These are phyloP conservation scores for Zenarchopterus dispar DNA, from an alignment of 2,797 vertebrate genomes.

Conservation along the genomic window DNA sequence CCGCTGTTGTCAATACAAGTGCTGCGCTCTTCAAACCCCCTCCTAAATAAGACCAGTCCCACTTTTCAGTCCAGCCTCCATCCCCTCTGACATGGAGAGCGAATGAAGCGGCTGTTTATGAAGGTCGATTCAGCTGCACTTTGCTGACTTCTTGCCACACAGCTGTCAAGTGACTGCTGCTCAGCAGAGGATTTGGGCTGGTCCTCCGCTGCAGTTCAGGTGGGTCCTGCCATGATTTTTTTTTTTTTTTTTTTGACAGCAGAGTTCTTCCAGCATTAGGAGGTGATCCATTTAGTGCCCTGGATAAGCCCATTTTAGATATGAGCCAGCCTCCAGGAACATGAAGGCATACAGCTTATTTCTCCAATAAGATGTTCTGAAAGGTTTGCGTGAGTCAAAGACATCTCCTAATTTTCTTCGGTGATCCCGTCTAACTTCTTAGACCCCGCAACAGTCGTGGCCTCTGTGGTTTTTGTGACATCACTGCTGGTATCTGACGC, in stretches of 20 bases:
- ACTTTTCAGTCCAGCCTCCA: slow-evolving; percentile 42
- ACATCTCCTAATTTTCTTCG: slow-evolving; percentile 56
- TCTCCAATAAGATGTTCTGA: slow-evolving; percentile 77
- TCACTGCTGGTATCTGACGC: slow-evolving; percentile 32
- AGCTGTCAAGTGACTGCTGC: slow-evolving; percentile 58
- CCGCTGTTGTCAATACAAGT: slow-evolving; percentile 62
- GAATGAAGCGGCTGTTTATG: slow-evolving; percentile 55
- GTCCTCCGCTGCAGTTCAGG: slow-evolving; percentile 52
- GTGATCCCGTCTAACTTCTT: slow-evolving; percentile 45
- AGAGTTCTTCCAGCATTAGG: slow-evolving; percentile 73
- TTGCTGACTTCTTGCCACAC: slow-evolving; percentile 46
- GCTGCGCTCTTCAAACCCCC: slow-evolving; percentile 46
- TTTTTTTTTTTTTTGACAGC: slow-evolving; percentile 66
- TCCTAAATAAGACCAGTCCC: slow-evolving; percentile 41
- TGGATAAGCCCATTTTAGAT: slow-evolving; percentile 48
- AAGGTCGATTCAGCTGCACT: slow-evolving; percentile 26
- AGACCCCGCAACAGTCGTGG: slow-evolving; percentile 39
- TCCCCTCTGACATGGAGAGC: slow-evolving; percentile 46
- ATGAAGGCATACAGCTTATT: slow-evolving; percentile 64
- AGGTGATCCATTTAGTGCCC: slow-evolving; percentile 68
- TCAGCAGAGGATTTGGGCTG: slow-evolving; percentile 47
- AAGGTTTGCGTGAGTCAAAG: slow-evolving; percentile 51
- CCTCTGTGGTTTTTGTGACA: slow-evolving; percentile 28
- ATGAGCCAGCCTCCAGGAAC: slow-evolving; percentile 63
- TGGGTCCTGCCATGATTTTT: slow-evolving; percentile 56